Percentiles rank a stretch among this genome's conserved stretches.
Conservation (phyloP, 2,113 vertebrate genomes). For the Typhlomys cinereus region DNA sequence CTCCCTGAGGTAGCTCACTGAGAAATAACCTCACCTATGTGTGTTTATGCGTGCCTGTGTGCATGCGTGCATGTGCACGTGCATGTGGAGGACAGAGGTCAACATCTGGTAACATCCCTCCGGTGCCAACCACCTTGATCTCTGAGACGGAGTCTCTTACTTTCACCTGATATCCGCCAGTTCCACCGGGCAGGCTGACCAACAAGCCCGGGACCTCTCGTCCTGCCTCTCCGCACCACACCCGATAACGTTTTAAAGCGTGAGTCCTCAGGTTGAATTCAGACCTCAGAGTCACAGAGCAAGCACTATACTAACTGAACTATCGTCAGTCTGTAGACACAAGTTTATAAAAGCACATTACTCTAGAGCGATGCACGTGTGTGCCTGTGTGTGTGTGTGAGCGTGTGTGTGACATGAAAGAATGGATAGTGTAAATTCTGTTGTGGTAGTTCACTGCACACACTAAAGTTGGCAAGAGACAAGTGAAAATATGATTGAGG, state of each 20-base stretch:
- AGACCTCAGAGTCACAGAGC: too few relatives aligned
- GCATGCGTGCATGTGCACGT: too few relatives aligned
- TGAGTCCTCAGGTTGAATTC: too few relatives aligned
- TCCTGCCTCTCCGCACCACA: too few relatives aligned
- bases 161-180: background rate
- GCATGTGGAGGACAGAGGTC: background rate
- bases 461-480: background rate
- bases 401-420: too few relatives aligned
- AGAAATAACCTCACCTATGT: background rate
- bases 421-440: background rate
- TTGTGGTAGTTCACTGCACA: background rate
- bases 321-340: background rate
- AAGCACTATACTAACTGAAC: background rate
- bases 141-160: background rate
- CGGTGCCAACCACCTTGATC: background rate
- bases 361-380: background rate
- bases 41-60: background rate
- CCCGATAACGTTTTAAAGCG: too few relatives aligned
- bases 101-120: background rate
- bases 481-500: constrained; percentile 19
- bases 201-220: background rate
- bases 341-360: background rate
- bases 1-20: background rate
- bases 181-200: background rate
- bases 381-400: background rate